Evolutionary conservation across 2,888 invertebrate genomes (phyloP).

Genomic region (Thera obeliscata): DNA sequence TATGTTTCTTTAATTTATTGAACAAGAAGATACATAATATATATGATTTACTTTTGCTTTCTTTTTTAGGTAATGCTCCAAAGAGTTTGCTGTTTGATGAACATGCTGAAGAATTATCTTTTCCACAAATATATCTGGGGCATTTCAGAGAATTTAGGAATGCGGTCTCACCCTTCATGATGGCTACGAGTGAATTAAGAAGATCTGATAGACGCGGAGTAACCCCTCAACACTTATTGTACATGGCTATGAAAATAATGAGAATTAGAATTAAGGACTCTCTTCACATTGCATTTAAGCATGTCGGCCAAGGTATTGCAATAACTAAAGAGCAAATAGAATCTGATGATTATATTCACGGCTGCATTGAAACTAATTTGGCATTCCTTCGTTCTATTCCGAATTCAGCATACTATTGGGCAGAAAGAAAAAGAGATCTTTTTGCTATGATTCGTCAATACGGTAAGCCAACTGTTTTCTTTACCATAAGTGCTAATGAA

Average conservation of each 20-base stretch:
- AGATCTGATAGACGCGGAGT: neutral
- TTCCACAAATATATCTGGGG: neutral
- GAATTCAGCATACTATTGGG: neutral
- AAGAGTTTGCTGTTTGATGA: neutral
- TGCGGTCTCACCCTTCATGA: neutral
- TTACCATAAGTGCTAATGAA: slow-evolving; percentile 2
- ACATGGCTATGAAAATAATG: neutral
- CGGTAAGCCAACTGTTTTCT: neutral
- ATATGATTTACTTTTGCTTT: no score
- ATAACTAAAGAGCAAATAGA: neutral
- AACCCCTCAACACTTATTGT: neutral
- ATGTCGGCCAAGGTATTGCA: neutral
- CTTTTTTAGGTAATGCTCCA: neutral
- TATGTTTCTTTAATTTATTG: no score
- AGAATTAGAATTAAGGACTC: neutral
- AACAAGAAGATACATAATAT: no score
- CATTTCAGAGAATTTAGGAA: neutral
- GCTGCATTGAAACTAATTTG: neutral
- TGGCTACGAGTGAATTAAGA: neutral
- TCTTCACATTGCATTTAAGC: neutral
- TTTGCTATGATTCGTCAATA: neutral
- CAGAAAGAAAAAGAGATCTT: neutral
- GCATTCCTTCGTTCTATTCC: neutral
- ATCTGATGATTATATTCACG: neutral
- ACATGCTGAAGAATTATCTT: neutral